Evolutionary conservation across 30 jellyfish, hydroid and myxozoan species (phyloP).

Genomic region (Hydractinia symbiolongicarpus): DNA sequence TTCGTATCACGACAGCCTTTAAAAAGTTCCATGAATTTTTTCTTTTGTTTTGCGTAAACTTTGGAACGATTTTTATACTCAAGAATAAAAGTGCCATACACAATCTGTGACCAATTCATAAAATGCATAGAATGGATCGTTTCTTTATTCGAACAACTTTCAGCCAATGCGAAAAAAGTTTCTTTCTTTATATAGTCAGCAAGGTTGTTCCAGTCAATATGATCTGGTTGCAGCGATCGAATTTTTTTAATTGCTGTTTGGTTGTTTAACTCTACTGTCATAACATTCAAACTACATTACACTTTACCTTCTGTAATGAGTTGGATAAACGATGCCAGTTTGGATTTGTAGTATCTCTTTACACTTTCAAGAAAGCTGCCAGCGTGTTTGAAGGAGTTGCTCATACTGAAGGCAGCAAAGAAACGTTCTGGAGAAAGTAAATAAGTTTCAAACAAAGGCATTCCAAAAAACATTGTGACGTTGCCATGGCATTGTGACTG

Average conservation of each 20-base stretch:
- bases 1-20: no score
- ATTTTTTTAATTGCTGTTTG: background rate
- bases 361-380: slow-evolving; percentile 9
- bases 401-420: background rate
- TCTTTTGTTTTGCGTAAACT: no score
- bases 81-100: slow-evolving; percentile 9
- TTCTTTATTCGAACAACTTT: background rate
- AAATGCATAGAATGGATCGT: slow-evolving; percentile 10
- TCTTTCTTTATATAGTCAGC: background rate
- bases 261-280: background rate
- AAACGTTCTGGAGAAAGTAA: background rate
- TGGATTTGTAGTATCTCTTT: background rate
- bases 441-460: background rate
- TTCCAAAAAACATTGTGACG: background rate
- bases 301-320: background rate
- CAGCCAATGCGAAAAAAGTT: background rate
- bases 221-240: background rate
- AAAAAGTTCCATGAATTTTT: no score
- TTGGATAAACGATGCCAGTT: background rate
- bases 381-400: background rate
- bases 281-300: background rate
- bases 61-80: background rate
- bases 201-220: slow-evolving; percentile 12
- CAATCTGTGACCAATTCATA: slow-evolving; percentile 12
- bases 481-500: slow-evolving; percentile 10